Evolutionary conservation across 2,113 vertebrate species (phyloP), one percentile per base, ranked within the genome.

Genomic region (Urocynchramus pylzowi): DNA sequence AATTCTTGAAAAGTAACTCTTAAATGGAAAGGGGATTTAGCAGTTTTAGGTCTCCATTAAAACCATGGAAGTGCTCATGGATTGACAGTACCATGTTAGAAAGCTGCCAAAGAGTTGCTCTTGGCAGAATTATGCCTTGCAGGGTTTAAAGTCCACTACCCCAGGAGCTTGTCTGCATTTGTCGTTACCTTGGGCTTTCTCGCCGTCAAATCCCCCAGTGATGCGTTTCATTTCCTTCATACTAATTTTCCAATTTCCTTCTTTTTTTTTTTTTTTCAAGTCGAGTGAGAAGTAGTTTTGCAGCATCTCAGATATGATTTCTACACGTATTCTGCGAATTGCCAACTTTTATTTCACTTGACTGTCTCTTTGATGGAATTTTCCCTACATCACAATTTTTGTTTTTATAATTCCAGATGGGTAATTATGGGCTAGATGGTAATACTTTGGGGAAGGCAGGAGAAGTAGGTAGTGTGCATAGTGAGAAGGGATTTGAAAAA

Each of bases 321-420:
- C 68, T 68, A 17, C 61, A 45, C 1, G 0, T 68, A 64, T 56
- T 45, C 56, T 24, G 54, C 71, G 57, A 93, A 84, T 91, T 90
- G 52, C 75, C 68, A 74, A 65, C 83, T 89, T 91, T 53, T 68
- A 95, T 97, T 97, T 96, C 78, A 85, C 22, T 74, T 56, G 39
- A 47, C 75, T 92, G 20, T 90, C 60, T 89, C 73, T 88, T 64
- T 75, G 76, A 81, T 90, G 78, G 57, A 61, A 80, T 93, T 90
- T 89, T 57, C n/a, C 37, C 14, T 68, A 21, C 26, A 31, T 24
- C 6, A 13, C 50, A 45, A 37, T 90, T n/a, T n/a, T n/a, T 85
- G 64, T 92, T 93, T 93, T 87, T 89, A 39, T 88, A 88, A 75
- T 90, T 95, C 88, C 56, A 93, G 79, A 82, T 90, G 80, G 68